Conservation (phyloP, 2,888 invertebrate genomes). For the Lomographa bimaculata region DNA sequence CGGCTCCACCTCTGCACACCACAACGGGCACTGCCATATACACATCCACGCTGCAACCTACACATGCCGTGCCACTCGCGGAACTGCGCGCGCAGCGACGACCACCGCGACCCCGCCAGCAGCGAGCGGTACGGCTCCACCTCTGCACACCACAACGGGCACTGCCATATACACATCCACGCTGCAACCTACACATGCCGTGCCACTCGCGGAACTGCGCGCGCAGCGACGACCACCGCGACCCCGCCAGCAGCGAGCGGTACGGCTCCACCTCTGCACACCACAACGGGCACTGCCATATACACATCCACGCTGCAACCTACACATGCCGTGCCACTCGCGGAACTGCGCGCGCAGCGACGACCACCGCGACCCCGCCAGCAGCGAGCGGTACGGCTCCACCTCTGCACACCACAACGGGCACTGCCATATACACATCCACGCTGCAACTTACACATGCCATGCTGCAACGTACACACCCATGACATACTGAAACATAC, state of each 20-base stretch:
- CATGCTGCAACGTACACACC: too few species aligned
- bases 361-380: slow-evolving; percentile 89
- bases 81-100: slow-evolving; percentile 93
- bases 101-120: slow-evolving; percentile 89
- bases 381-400: slow-evolving; percentile 87
- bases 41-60: too few species aligned
- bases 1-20: slow-evolving; percentile 85
- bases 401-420: slow-evolving; percentile 71
- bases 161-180: too few species aligned
- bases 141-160: slow-evolving; percentile 61
- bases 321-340: slow-evolving; percentile 96
- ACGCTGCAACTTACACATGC: too few species aligned
- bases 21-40: too few species aligned
- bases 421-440: too few species aligned
- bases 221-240: slow-evolving; percentile 93
- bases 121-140: slow-evolving; percentile 88
- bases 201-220: slow-evolving; percentile 97
- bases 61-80: slow-evolving; percentile 96
- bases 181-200: too few species aligned
- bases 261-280: slow-evolving; percentile 87
- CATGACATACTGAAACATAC: too few species aligned
- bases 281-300: too few species aligned
- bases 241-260: slow-evolving; percentile 85
- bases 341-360: slow-evolving; percentile 95
- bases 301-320: too few species aligned